Percentiles rank a stretch among this genome's conserved stretches.
Conservation (phyloP, 1,140 invertebrate genomes). For the Calliphora vicina region DNA sequence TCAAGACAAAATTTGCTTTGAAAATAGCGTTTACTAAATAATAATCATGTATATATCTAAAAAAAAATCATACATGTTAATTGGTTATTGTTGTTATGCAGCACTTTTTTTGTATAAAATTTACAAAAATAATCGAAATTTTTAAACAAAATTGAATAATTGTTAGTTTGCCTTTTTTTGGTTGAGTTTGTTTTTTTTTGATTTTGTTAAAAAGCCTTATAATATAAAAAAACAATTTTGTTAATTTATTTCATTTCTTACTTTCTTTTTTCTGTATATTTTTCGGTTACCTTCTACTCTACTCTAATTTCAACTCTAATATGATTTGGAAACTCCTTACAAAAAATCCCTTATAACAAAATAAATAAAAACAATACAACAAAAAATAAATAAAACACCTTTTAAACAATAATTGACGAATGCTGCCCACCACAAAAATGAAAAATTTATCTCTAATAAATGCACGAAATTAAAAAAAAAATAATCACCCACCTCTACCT, state of each 20-base stretch:
- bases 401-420: too few species aligned
- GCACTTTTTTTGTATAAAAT: neutral
- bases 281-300: conserved; percentile 18
- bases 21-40: too few species aligned
- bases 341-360: neutral
- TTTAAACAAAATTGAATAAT: too few species aligned
- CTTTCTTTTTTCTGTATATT: conserved; percentile 3
- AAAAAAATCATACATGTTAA: too few species aligned
- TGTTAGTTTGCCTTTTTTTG: neutral
- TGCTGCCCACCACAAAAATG: neutral
- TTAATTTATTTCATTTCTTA: neutral
- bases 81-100: neutral
- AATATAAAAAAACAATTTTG: too few species aligned
- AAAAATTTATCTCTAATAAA: neutral
- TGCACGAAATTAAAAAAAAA: neutral
- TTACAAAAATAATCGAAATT: neutral
- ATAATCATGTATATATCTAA: too few species aligned
- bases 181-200: neutral
- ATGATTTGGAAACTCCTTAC: neutral
- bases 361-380: neutral
- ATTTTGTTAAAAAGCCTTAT: too few species aligned
- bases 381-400: neutral
- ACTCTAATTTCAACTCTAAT: neutral
- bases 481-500: neutral
- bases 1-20: too few species aligned